phyloP scores from a whole-genome alignment of 2,888 invertebrate species.

The Linnaemya vulpina region DNA sequence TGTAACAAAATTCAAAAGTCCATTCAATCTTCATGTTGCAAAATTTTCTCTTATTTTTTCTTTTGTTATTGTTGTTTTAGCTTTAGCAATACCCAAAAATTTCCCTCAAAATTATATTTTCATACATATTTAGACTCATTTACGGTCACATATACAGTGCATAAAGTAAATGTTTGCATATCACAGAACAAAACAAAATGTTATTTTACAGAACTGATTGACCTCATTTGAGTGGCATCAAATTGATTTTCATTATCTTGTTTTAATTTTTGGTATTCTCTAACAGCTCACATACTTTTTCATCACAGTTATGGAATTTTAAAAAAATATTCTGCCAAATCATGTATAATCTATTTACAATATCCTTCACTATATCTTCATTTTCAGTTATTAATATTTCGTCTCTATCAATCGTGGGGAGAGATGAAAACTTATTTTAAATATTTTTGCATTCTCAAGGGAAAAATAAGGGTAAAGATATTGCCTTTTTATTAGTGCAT shows the following conservation, averaged over 20 bases:
- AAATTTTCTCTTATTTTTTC: constrained; percentile 16
- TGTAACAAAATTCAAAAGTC: constrained; percentile 78
- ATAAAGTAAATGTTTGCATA: background rate
- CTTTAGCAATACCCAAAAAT: constrained; percentile 73
- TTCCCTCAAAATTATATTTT: constrained; percentile 61
- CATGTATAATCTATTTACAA: too few species aligned
- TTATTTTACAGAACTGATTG: too few species aligned
- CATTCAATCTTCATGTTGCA: constrained; percentile 55
- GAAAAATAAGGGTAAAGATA: too few species aligned
- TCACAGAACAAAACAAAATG: background rate
- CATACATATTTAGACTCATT: constrained; percentile 35
- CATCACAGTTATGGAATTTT: background rate
- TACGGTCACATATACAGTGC: constrained; percentile 10
- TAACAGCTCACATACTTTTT: background rate
- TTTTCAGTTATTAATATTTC: too few species aligned
- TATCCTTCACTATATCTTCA: too few species aligned
- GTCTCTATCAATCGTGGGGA: too few species aligned
- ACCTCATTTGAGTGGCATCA: background rate
- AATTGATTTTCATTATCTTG: background rate
- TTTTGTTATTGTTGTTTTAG: constrained; percentile 18
- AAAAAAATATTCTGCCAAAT: too few species aligned
- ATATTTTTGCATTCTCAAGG: too few species aligned
- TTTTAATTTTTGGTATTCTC: background rate
- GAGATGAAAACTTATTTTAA: too few species aligned
- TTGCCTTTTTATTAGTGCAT: too few species aligned